Evolutionary conservation across 2,888 invertebrate genomes (phyloP), one percentile per base, ranked within the genome.

Genomic region (Eristalis intricaria): DNA sequence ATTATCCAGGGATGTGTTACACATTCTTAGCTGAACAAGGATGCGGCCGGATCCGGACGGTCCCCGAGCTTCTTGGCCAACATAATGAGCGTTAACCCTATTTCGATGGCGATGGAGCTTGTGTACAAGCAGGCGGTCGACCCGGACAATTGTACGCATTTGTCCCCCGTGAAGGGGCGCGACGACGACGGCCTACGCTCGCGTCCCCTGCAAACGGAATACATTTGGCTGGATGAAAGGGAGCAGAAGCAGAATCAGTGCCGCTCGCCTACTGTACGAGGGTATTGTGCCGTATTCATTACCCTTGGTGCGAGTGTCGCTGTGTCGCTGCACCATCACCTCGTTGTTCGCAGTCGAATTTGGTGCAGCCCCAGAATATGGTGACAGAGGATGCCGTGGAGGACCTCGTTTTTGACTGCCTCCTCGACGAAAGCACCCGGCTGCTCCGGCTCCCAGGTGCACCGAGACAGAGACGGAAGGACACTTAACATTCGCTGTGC

Each of bases 1-100:
- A 87, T 76, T 87, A 80, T 84, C 87, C 79, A 73, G 84, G 87
- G 87, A 87, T 79, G 87, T 87, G 87, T 84, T 75, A 86, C 86
- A 86, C 75, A 83, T 83, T 87, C 29, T 35, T 79, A 35, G 19
- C 61, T 58, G 43, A 40, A 64, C 40, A 40, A 13, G 15, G 43
- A 66, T 70, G 68, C 56, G 71, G 63, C 60, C 40, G 23, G 68
- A 40, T 35, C 11, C 60, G 79, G 56, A 78, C 58, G 50, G 71
- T 81, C 77, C 68, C 63, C 71, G 38, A 71, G 26, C 43, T 69
- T 69, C 43, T 58, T 60, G 65, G n/a, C 38, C 81, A 74, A 43
- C 81, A 86, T 83, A 83, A 86, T 75, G 83, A 86, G 86, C 50
- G 50, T 75, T 86, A 86, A 86, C 82, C 86, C 61, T 79, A 79